Conservation (phyloP, 2,797 vertebrate genomes). For the Protosalanx chinensis region DNA sequence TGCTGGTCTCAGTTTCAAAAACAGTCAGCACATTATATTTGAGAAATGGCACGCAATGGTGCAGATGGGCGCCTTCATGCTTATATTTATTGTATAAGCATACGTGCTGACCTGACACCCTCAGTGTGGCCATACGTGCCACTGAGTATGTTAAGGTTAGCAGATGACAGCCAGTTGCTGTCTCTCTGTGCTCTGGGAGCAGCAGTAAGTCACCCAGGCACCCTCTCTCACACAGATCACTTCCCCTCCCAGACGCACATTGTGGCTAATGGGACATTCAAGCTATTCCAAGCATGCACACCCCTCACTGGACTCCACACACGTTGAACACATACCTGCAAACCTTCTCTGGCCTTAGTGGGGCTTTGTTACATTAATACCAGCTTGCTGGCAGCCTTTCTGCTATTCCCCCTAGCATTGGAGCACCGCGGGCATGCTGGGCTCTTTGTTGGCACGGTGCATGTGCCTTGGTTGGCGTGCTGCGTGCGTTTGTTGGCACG, state of each 20-base stretch:
- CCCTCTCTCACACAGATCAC: background rate
- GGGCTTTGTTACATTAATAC: constrained; percentile 57
- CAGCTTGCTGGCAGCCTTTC: constrained; percentile 31
- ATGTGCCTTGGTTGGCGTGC: background rate
- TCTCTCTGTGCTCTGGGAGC: background rate
- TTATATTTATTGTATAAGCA: too few species aligned
- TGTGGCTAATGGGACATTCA: constrained; percentile 27
- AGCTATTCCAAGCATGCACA: constrained; percentile 37
- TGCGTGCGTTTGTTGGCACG: constrained; percentile 2
- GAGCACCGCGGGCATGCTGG: constrained; percentile 28
- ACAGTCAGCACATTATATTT: background rate
- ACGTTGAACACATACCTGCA: constrained; percentile 46
- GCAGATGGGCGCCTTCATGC: background rate
- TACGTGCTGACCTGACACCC: too few species aligned
- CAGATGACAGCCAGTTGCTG: constrained; percentile 10
- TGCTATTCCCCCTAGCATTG: constrained; percentile 28
- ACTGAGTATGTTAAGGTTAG: too few species aligned
- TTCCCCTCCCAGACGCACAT: background rate
- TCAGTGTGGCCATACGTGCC: too few species aligned
- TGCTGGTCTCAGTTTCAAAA: background rate
- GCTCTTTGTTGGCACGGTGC: constrained; percentile 14
- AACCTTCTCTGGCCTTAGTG: constrained; percentile 38
- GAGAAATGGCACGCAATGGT: background rate
- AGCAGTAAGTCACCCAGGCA: constrained; percentile 4
- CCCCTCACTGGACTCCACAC: constrained; percentile 18